These are phyloP conservation scores for Cordylochernes scorpioides DNA, from an alignment of 2,888 invertebrate genomes.

Conservation along the genomic window DNA sequence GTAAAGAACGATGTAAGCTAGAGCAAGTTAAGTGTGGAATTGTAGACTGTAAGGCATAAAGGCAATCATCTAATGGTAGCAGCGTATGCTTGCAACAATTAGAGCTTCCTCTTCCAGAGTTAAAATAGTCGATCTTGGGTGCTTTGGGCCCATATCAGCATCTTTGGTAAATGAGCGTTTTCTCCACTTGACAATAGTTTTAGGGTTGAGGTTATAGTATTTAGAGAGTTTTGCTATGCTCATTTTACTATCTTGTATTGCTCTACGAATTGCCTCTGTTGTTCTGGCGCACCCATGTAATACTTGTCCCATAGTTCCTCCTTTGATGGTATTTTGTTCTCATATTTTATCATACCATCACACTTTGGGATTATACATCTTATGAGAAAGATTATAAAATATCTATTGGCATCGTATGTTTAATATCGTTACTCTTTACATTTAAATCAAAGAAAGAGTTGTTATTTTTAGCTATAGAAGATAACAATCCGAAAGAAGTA, in stretches of 20 bases:
- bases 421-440: too few relatives aligned
- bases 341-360: not conserved
- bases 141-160: slow-evolving; percentile 1
- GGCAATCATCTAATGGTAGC: slow-evolving; percentile 5
- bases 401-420: too few relatives aligned
- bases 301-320: slow-evolving; percentile 1
- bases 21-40: slow-evolving; percentile 4
- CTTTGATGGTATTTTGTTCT: not conserved
- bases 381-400: too few relatives aligned
- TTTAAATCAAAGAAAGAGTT: too few relatives aligned
- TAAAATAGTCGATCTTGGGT: slow-evolving; percentile 4
- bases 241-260: slow-evolving; percentile 3
- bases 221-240: slow-evolving; percentile 4
- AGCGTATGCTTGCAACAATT: slow-evolving; percentile 3
- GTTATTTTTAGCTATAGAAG: too few relatives aligned
- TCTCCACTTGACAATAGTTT: slow-evolving; percentile 5
- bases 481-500: too few relatives aligned
- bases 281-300: slow-evolving; percentile 2
- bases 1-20: slow-evolving; percentile 4
- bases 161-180: slow-evolving; percentile 1
- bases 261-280: slow-evolving; percentile 2
- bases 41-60: slow-evolving; percentile 3
- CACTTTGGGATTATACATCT: not conserved
- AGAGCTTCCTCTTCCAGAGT: slow-evolving; percentile 3
- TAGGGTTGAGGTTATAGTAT: slow-evolving; percentile 3